phyloP scores from a whole-genome alignment of 2,113 vertebrate species.

The Speoplatyrhinus poulsoni region DNA sequence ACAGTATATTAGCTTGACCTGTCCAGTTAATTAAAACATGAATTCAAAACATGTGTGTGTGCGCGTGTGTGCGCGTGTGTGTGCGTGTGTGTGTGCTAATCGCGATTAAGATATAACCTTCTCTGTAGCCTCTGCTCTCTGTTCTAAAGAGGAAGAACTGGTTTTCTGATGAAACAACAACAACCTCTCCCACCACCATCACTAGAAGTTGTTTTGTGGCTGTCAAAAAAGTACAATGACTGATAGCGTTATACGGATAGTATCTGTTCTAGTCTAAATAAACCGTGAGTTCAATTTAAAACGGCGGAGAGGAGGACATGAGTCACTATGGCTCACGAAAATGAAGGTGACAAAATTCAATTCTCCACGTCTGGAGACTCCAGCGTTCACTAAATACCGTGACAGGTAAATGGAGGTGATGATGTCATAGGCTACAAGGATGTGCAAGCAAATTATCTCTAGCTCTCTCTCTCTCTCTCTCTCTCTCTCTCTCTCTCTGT shows the following conservation, averaged over 20 bases:
- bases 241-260: too few relatives aligned
- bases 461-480: not conserved
- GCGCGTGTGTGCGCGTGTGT: too few relatives aligned
- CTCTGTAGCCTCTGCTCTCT: slow-evolving; percentile 32
- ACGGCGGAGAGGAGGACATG: too few relatives aligned
- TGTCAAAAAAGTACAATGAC: too few relatives aligned
- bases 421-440: not conserved
- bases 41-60: slow-evolving; percentile 6
- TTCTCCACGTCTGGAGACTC: too few relatives aligned
- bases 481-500: slow-evolving; percentile 6
- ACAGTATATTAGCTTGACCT: not conserved
- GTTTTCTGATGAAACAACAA: slow-evolving; percentile 20
- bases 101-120: slow-evolving; percentile 61
- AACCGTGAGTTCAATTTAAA: too few relatives aligned
- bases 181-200: not conserved
- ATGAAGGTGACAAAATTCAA: too few relatives aligned
- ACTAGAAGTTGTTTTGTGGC: too few relatives aligned
- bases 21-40: not conserved
- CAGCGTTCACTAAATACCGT: not conserved
- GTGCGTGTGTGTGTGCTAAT: not conserved
- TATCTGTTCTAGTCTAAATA: too few relatives aligned
- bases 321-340: too few relatives aligned
- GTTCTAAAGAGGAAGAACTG: slow-evolving; percentile 3
- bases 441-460: slow-evolving; percentile 1
- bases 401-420: not conserved